Evolutionary conservation across 2,888 invertebrate species (phyloP).

Genomic region (Liopterus haemorrhoidalis): DNA sequence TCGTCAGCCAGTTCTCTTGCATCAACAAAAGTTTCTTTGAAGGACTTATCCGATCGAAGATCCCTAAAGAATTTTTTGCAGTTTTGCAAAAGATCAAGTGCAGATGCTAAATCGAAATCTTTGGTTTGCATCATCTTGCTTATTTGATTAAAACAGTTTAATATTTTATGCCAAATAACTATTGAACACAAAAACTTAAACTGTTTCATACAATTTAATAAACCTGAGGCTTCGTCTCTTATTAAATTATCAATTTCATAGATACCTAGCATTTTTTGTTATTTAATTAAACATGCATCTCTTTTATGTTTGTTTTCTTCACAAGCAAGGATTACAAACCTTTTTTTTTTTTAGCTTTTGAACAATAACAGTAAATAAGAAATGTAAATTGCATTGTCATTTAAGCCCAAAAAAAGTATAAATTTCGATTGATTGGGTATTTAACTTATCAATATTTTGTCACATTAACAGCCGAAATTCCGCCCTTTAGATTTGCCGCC

Average conservation of each 20-base stretch:
- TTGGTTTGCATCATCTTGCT: slow-evolving; percentile 30
- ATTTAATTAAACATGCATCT: too few species aligned
- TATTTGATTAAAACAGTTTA: slow-evolving; percentile 29
- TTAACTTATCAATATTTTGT: too few species aligned
- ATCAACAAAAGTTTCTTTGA: slow-evolving; percentile 30
- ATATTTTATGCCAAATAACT: slow-evolving; percentile 27
- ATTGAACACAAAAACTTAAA: slow-evolving; percentile 24
- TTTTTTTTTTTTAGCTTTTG: too few species aligned
- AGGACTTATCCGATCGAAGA: slow-evolving; percentile 29
- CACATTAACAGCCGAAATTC: too few species aligned
- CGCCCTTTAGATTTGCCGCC: too few species aligned
- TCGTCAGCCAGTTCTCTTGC: slow-evolving; percentile 28
- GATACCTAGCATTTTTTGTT: too few species aligned
- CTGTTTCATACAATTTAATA: slow-evolving; percentile 23
- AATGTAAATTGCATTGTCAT: too few species aligned
- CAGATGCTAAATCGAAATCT: slow-evolving; percentile 27
- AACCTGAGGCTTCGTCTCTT: slow-evolving; percentile 23
- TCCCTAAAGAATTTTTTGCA: slow-evolving; percentile 30
- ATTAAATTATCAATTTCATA: slow-evolving; percentile 22
- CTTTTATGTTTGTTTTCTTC: too few species aligned
- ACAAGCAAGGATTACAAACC: too few species aligned
- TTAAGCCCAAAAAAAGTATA: too few species aligned
- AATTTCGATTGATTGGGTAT: too few species aligned
- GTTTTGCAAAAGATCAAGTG: slow-evolving; percentile 29
- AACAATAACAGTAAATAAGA: too few species aligned